phyloP scores from a whole-genome alignment of 2,113 vertebrate species.

The Mormyrus iriodes region DNA sequence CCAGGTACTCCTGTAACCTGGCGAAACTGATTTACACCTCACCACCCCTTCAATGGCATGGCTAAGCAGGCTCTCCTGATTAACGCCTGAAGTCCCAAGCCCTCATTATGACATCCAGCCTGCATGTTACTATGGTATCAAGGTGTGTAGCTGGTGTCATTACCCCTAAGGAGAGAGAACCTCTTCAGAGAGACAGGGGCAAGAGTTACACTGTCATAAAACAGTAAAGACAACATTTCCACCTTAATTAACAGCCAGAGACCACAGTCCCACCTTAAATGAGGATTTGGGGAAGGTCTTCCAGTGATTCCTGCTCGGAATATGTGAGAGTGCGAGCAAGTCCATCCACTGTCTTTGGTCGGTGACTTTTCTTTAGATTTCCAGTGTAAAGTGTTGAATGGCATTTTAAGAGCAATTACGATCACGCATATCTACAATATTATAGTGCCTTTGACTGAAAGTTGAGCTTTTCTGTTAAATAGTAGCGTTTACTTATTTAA shows the following conservation, averaged over 20 bases:
- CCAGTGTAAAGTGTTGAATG: not conserved
- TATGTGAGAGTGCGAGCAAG: not conserved
- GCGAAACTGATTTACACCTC: slow-evolving; percentile 17
- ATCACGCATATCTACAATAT: not conserved
- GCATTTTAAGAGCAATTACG: not conserved
- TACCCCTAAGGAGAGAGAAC: not conserved
- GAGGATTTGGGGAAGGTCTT: not conserved
- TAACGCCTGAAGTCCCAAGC: not conserved
- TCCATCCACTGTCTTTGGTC: not conserved
- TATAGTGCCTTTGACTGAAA: not conserved
- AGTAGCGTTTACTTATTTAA: not conserved
- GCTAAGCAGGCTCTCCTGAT: not conserved
- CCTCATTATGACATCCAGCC: not conserved
- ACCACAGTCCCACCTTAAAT: not conserved
- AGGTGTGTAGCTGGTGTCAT: not conserved
- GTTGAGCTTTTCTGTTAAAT: not conserved
- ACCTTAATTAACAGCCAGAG: not conserved
- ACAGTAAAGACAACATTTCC: not conserved
- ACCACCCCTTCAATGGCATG: not conserved
- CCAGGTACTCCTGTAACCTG: not conserved
- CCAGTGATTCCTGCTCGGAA: not conserved
- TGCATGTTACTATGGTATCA: not conserved
- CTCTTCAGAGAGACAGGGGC: not conserved
- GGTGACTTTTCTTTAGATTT: not conserved
- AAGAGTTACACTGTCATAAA: not conserved